Conservation (phyloP, 2,113 vertebrate genomes). For the Meriones unguiculatus region DNA sequence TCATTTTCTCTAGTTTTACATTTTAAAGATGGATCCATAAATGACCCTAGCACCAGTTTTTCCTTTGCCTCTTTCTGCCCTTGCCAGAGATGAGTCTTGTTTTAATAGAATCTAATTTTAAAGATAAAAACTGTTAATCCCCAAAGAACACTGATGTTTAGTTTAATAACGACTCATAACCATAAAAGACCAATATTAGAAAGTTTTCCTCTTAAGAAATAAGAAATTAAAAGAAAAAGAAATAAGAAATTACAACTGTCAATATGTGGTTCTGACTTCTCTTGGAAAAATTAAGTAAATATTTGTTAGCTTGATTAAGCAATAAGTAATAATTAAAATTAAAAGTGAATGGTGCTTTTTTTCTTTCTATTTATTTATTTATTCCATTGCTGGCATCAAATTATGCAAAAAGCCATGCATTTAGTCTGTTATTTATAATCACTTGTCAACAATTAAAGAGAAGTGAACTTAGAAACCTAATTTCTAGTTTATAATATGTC, state of each 20-base stretch:
- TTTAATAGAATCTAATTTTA: slow-evolving; percentile 33
- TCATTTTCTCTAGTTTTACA: neutral
- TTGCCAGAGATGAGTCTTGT: neutral
- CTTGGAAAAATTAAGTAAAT: slow-evolving; percentile 60
- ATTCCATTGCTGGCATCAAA: neutral
- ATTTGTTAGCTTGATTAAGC: slow-evolving; percentile 36
- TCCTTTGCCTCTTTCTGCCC: neutral
- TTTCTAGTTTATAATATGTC: neutral
- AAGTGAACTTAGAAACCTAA: neutral
- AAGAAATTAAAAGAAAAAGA: neutral
- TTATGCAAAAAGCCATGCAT: neutral
- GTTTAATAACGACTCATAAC: slow-evolving; percentile 6
- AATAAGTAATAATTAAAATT: slow-evolving; percentile 41
- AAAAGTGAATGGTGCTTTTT: slow-evolving; percentile 36
- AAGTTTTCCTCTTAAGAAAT: slow-evolving; percentile 34
- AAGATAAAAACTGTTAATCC: neutral
- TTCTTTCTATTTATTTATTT: slow-evolving; percentile 16
- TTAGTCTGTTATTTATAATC: slow-evolving; percentile 9
- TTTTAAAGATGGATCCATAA: neutral
- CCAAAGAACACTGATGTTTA: neutral
- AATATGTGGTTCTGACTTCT: slow-evolving; percentile 22
- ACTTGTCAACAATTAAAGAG: slow-evolving; percentile 12
- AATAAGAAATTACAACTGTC: slow-evolving; percentile 21
- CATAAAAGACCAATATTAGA: neutral
- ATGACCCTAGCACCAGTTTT: neutral